Percentiles rank a stretch among this genome's conserved stretches.
Evolutionary conservation across 1,140 invertebrate genomes (phyloP).

Genomic region (Paracyclopina nana): DNA sequence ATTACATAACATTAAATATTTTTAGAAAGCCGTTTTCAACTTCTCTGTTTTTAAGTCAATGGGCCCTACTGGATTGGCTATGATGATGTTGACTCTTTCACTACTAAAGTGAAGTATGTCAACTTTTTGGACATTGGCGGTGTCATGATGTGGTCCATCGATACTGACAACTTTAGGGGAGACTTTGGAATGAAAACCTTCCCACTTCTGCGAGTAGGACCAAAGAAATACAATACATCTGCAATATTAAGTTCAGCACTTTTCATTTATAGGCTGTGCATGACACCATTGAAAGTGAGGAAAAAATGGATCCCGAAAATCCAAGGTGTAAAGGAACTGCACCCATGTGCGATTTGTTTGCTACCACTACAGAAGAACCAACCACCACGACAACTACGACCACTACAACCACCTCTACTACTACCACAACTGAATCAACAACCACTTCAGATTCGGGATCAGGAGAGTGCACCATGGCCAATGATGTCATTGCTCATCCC

Average conservation of each 20-base stretch:
- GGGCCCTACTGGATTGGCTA: slow-evolving; percentile 29
- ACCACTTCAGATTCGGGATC: not conserved
- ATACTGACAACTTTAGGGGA: slow-evolving; percentile 33
- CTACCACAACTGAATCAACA: not conserved
- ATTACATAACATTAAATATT: no score
- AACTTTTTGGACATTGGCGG: slow-evolving; percentile 41
- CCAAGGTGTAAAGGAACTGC: not conserved
- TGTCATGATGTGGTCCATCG: slow-evolving; percentile 56
- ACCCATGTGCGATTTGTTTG: not conserved
- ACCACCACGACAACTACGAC: not conserved
- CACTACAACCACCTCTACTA: not conserved
- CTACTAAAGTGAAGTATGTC: slow-evolving; percentile 26
- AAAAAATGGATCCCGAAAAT: no score
- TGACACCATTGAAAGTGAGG: no score
- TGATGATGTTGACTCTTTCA: slow-evolving; percentile 22
- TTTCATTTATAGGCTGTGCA: no score
- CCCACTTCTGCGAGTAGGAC: not conserved
- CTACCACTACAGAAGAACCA: not conserved
- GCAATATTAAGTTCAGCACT: not conserved
- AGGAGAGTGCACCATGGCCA: not conserved
- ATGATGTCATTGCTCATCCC: not conserved
- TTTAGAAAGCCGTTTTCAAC: no score
- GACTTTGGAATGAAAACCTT: not conserved
- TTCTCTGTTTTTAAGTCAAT: no score
- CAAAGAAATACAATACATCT: not conserved